Evolutionary conservation across 2,797 vertebrate genomes (phyloP), one percentile per base, ranked within the genome.

Genomic region (Paramormyrops hopkinsi): DNA sequence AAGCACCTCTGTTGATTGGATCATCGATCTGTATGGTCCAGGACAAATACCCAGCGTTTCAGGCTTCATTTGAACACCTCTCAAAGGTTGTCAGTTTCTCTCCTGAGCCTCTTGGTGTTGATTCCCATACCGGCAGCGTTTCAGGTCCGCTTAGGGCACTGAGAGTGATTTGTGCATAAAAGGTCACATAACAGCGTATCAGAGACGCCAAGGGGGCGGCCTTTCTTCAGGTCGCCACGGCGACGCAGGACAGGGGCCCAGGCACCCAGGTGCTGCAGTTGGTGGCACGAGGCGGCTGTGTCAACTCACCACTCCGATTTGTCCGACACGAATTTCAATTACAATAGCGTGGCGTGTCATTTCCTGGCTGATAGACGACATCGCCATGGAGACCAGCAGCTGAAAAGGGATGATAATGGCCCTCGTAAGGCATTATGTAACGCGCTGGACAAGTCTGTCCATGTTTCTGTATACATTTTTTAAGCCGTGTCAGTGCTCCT

Each of bases 301-400:
- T 88, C 56, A 29, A 88, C 87, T 65, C 53, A 17, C 86, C 86
- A 48, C 86, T 88, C 41, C 12, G 46, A 88, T 88, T 73, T 50
- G 87, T 76, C 14, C 25, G 3, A 76, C 87, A 73, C 87, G 19
- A 54, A 54, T 79, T 51, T 79, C 48, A 51, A 51, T 76, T 54
- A 51, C 50, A 33, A 54, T 50, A n/a, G 65, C 1, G 8, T 25
- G 50, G 69, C 48, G 88, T 76, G 88, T 88, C 69, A 88, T 79
- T 88, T 88, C 65, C 88, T 88, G 88, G 88, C 46, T 88, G 88
- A 88, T 88, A 54, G 29, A 19, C 22, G 29, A 65, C 69, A 88
- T 76, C 33, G 19, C 88, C 88, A 53, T 79, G 88, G 87, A 51
- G 46, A 88, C 62, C 59, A 69, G 87, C 62, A 88, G 44, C 87